Conservation (phyloP, 2,797 vertebrate genomes). For the Tarsius wallacei region DNA sequence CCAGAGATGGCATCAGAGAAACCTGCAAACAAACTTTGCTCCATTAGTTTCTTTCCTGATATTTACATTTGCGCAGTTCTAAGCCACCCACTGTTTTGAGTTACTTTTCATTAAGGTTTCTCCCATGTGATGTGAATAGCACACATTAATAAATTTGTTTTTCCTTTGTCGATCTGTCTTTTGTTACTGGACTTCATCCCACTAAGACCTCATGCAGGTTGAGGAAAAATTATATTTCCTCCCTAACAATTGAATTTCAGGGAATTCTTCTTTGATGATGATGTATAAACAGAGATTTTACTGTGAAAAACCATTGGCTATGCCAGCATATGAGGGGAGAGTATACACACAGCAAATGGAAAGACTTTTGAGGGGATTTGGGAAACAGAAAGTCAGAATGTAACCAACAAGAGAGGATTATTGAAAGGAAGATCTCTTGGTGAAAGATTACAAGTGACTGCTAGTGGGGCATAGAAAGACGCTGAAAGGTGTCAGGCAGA, state of each 20-base stretch:
- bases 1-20: background rate
- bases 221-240: background rate
- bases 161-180: background rate
- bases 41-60: background rate
- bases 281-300: too few species aligned
- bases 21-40: background rate
- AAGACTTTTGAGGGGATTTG: fast-evolving
- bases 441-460: too few species aligned
- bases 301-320: background rate
- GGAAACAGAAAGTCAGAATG: background rate
- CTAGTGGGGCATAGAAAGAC: background rate
- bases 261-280: background rate
- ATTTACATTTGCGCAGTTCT: background rate
- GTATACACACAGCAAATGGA: too few species aligned
- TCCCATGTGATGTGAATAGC: background rate
- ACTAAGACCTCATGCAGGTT: background rate
- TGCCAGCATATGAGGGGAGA: fast-evolving
- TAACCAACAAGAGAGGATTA: too few species aligned
- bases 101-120: background rate
- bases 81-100: background rate
- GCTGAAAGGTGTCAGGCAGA: fast-evolving
- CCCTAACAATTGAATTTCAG: fast-evolving
- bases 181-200: background rate
- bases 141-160: background rate
- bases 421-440: background rate